Conservation (phyloP, 2,888 invertebrate species). For the Dryobota labecula region DNA sequence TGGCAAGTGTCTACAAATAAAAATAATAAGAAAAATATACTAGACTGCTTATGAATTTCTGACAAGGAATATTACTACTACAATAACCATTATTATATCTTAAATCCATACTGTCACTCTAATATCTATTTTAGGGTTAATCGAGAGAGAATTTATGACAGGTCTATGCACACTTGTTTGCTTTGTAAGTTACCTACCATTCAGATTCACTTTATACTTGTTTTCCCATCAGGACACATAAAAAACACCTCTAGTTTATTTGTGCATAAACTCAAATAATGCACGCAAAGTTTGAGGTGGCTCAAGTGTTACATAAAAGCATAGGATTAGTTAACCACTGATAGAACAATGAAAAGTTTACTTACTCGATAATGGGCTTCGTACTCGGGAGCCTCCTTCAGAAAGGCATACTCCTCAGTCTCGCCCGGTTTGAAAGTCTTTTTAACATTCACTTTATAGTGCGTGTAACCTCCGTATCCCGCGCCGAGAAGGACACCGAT, state of each 20-base stretch:
- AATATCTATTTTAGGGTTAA: neutral
- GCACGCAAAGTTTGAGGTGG: neutral
- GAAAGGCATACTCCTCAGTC: slow-evolving; percentile 84
- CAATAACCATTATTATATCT: neutral
- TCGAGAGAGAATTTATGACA: slow-evolving; percentile 5
- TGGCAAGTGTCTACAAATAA: neutral
- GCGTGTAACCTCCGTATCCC: slow-evolving; percentile 89
- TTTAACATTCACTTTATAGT: slow-evolving; percentile 85
- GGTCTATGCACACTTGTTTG: slow-evolving; percentile 9
- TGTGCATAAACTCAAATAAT: neutral
- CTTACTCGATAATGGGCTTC: slow-evolving; percentile 88
- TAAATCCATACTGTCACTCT: neutral
- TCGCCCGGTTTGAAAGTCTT: slow-evolving; percentile 72
- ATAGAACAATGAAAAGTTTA: neutral
- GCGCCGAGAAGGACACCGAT: slow-evolving; percentile 91
- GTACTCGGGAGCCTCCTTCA: slow-evolving; percentile 87
- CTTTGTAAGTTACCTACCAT: slow-evolving; percentile 31
- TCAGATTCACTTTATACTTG: neutral
- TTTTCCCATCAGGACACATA: neutral
- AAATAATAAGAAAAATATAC: neutral
- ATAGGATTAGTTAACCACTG: neutral
- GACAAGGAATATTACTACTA: neutral
- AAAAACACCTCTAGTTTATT: neutral
- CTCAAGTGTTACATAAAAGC: slow-evolving; percentile 44
- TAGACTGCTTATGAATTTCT: neutral